phyloP scores from a whole-genome alignment of 2,113 vertebrate genomes.

The Passer montanus region DNA sequence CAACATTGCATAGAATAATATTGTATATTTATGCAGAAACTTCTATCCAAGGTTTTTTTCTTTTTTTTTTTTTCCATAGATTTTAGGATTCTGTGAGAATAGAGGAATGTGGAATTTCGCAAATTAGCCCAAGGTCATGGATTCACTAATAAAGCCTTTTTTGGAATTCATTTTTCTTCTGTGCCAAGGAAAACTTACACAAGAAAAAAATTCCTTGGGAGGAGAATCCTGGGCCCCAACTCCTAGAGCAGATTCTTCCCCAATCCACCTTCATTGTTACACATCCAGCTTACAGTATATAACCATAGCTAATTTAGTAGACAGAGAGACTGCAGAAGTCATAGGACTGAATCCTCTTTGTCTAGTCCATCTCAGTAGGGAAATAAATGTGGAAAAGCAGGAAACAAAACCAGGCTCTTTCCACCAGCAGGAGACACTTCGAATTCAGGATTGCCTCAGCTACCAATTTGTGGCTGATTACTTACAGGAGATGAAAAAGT shows the following conservation, averaged over 20 bases:
- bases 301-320: background rate
- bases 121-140: background rate
- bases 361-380: background rate
- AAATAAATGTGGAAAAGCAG: background rate
- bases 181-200: background rate
- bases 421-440: background rate
- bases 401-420: background rate
- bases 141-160: background rate
- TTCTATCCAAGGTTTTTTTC: background rate
- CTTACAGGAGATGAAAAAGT: background rate
- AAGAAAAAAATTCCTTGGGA: background rate
- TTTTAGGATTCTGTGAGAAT: constrained; percentile 10
- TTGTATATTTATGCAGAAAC: background rate
- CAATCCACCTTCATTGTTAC: background rate
- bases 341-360: background rate
- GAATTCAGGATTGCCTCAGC: background rate
- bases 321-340: background rate
- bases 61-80: background rate
- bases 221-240: background rate
- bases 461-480: background rate
- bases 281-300: background rate
- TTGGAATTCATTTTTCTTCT: background rate
- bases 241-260: background rate
- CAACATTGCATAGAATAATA: background rate
- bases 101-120: background rate